Evolutionary conservation across 2,888 invertebrate species (phyloP), one percentile per base, ranked within the genome.

Genomic region (Scaptomyza cyrtandrae): DNA sequence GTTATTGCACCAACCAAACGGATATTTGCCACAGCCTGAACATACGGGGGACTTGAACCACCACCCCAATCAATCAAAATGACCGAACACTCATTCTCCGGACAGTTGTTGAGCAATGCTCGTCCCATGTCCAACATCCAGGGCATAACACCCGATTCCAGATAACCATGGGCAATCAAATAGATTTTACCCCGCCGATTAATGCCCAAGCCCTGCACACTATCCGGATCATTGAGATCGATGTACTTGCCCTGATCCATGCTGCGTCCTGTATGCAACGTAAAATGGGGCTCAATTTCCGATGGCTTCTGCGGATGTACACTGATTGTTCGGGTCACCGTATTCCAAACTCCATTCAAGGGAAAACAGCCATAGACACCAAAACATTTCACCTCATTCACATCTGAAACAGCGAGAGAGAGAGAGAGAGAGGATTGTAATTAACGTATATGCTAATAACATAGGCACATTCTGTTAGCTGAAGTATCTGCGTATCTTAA

Each of bases 21-120:
- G 19, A 97, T 97, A 89, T 98, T 98, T 1, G 98, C 97, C 2
- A 97, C 97, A 0, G 98, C 98, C 91, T 98, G 97, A 0, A 96
- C 95, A 90, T 98, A 98, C 0, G 97, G 97, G 0, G 97, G 97
- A 70, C 95, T 95, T 0, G 97, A 96, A 0, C 97, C 98, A 6
- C 94, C 94, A 65, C 96, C 94, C 98, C 98, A 98, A 89, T 97
- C 97, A 2, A 98, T 94, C 0, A 96, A 93, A 13, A 97, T 93
- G 0, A 97, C 96, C 56, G 96, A 96, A 44, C 95, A 95, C 53
- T 95, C 94, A 43, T 95, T 95, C 57, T 95, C 94, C 1, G 94
- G 93, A 79, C 94, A 93, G 16, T 93, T 73, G 46, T 92, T 92
- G 7, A 98, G 91, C n/a, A 98, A 92, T 31, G 96, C 95, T 57